phyloP scores from a whole-genome alignment of 2,113 vertebrate species.

The Collichthys lucidus region DNA sequence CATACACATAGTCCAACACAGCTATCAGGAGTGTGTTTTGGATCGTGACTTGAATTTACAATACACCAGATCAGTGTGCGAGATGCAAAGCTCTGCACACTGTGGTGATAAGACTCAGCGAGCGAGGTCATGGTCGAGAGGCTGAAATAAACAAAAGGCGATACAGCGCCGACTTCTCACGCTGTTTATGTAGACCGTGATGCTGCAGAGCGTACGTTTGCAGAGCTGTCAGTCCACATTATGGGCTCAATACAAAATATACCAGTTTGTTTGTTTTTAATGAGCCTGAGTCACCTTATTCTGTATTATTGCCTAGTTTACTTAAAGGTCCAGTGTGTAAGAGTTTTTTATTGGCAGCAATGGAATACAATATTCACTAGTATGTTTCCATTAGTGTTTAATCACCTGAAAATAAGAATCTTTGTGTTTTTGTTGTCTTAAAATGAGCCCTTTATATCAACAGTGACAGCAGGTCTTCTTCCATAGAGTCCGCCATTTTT shows the following conservation, averaged over 20 bases:
- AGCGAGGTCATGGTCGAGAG: conserved; percentile 12
- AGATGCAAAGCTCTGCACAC: conserved; percentile 9
- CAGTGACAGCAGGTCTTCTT: too few species aligned
- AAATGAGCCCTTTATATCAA: too few species aligned
- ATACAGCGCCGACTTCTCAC: conserved; percentile 22
- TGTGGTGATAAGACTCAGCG: conserved; percentile 28
- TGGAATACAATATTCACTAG: too few species aligned
- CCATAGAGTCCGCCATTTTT: too few species aligned
- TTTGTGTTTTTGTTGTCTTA: too few species aligned
- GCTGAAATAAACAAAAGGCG: conserved; percentile 37
- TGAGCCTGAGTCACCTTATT: background rate
- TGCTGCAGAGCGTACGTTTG: conserved; percentile 28
- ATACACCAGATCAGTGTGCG: background rate
- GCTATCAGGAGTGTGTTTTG: background rate
- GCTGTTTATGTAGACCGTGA: background rate
- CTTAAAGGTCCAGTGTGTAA: too few species aligned
- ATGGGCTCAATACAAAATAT: background rate
- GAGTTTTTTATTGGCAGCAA: too few species aligned
- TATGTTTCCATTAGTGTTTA: too few species aligned
- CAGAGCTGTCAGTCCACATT: background rate
- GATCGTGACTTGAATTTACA: background rate
- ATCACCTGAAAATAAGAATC: too few species aligned
- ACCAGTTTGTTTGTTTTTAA: background rate
- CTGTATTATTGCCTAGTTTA: background rate
- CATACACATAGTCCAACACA: background rate